Conservation (phyloP, 1,140 invertebrate genomes). For the Sitodiplosis mosellana region DNA sequence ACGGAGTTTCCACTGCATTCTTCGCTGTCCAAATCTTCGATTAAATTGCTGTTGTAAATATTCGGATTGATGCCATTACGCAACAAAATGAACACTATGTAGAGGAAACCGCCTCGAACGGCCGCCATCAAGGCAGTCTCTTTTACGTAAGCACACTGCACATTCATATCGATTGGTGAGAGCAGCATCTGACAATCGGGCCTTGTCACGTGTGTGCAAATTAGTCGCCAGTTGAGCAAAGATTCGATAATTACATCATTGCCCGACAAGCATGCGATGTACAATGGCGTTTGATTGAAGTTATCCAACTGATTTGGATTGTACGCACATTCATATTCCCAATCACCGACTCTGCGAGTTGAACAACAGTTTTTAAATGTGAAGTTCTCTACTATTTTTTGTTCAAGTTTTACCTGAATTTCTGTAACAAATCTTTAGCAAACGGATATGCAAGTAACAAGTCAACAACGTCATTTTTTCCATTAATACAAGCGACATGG, state of each 20-base stretch:
- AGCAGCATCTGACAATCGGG: conserved; percentile 33
- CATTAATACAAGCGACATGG: conserved; percentile 80
- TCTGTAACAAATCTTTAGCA: conserved; percentile 46
- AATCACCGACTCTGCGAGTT: conserved; percentile 49
- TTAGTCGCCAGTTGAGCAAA: conserved; percentile 54
- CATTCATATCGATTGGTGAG: conserved; percentile 51
- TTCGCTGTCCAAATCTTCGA: conserved; percentile 22
- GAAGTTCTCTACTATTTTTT: no score
- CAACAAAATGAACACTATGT: conserved; percentile 54
- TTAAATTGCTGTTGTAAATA: conserved; percentile 29
- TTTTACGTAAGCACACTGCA: conserved; percentile 38
- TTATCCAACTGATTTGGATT: conserved; percentile 81
- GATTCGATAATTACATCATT: conserved; percentile 64
- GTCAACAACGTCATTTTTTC: conserved; percentile 57
- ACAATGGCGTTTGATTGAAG: conserved; percentile 74
- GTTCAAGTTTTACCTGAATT: conserved; percentile 33
- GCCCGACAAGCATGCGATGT: conserved; percentile 69
- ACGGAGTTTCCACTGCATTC: conserved; percentile 26
- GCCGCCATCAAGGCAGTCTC: conserved; percentile 65
- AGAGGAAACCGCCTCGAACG: conserved; percentile 54
- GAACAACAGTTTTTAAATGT: conserved; percentile 9
- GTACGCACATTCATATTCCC: conserved; percentile 72
- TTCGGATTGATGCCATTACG: conserved; percentile 55
- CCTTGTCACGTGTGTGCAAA: neutral
- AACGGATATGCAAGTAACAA: conserved; percentile 67